phyloP scores from a whole-genome alignment of 2,113 vertebrate species.

The Petaurus breviceps region DNA sequence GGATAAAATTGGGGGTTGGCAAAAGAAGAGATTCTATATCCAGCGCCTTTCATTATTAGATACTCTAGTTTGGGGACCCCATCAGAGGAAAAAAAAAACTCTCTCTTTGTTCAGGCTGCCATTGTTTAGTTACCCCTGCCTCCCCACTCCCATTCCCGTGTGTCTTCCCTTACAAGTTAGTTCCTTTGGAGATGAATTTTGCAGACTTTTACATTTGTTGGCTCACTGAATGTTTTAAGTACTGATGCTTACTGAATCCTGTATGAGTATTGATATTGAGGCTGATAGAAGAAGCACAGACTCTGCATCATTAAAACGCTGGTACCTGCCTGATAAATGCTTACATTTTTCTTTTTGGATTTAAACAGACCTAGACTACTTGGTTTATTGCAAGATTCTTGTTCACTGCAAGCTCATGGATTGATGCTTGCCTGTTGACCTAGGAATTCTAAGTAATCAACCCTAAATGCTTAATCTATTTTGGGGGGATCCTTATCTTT shows the following conservation, averaged over 20 bases:
- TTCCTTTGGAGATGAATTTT: background rate
- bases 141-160: no score
- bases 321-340: background rate
- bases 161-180: background rate
- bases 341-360: background rate
- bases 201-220: background rate
- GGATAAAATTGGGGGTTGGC: background rate
- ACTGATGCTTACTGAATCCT: background rate
- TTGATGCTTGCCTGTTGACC: background rate
- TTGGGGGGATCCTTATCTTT: background rate
- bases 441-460: background rate
- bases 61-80: background rate
- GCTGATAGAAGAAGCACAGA: background rate
- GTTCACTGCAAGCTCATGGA: background rate
- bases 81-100: background rate
- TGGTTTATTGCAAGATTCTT: background rate
- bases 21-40: background rate
- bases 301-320: background rate
- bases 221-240: background rate
- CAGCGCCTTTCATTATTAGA: background rate
- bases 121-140: background rate
- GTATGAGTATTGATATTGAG: background rate
- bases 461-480: background rate
- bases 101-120: background rate
- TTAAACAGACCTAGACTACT: background rate